Percentiles rank a stretch among this genome's conserved stretches.
phyloP scores from a whole-genome alignment of 2,797 vertebrate genomes.

The Cirrhinus molitorella region DNA sequence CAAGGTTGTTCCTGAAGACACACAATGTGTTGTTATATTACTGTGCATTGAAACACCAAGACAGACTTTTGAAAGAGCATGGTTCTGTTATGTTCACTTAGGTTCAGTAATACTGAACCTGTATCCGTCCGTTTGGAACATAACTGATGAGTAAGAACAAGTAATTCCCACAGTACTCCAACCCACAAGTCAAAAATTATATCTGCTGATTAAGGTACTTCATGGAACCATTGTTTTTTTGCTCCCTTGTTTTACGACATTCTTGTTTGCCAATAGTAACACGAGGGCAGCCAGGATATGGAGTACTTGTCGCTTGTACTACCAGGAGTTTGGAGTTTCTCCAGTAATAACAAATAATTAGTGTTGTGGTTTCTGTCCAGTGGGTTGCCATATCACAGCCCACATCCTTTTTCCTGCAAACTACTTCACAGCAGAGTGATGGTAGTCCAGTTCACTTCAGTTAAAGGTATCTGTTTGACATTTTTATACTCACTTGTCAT shows the following conservation, averaged over 20 bases:
- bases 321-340: slow-evolving; percentile 18
- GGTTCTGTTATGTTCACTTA: neutral
- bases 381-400: neutral
- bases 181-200: neutral
- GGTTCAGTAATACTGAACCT: neutral
- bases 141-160: neutral
- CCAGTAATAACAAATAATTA: neutral
- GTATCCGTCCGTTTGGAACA: neutral
- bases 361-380: slow-evolving; percentile 21
- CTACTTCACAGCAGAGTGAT: neutral
- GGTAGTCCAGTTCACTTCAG: neutral
- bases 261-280: neutral
- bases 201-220: neutral
- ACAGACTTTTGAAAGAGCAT: neutral
- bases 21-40: neutral
- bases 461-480: neutral
- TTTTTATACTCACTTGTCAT: neutral
- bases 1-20: slow-evolving; percentile 37
- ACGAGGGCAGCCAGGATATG: neutral
- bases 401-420: neutral
- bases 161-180: neutral
- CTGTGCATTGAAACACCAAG: neutral
- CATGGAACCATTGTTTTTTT: neutral
- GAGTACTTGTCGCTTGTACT: neutral
- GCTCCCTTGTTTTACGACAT: neutral